phyloP scores from a whole-genome alignment of 1,140 invertebrate genomes.

The Cotesia vestalis region DNA sequence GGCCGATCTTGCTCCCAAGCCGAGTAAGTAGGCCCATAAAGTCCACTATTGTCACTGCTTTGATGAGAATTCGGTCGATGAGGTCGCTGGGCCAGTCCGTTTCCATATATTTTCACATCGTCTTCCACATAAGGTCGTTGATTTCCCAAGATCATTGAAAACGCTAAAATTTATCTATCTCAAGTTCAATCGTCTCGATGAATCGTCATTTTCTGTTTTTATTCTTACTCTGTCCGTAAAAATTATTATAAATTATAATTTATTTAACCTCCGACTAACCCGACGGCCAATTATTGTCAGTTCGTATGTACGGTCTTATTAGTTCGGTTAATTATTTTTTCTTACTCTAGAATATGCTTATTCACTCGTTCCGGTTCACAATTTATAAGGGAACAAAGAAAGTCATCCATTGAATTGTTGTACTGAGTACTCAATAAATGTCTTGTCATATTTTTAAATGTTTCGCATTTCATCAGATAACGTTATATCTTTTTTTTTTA shows the following conservation, averaged over 20 bases:
- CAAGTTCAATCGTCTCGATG: conserved; percentile 26
- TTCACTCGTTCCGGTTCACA: too few relatives aligned
- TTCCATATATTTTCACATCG: conserved; percentile 58
- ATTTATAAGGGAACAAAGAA: conserved; percentile 3
- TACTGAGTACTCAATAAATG: background rate
- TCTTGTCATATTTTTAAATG: background rate
- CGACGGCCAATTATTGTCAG: background rate
- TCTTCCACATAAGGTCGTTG: conserved; percentile 63
- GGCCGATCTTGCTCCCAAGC: conserved; percentile 49
- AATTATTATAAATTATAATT: background rate
- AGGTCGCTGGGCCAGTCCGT: conserved; percentile 37
- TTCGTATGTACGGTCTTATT: background rate
- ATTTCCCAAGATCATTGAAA: conserved; percentile 60
- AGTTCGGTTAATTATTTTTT: background rate
- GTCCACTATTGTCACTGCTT: conserved; percentile 59
- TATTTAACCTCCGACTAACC: too few relatives aligned
- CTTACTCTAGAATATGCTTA: background rate
- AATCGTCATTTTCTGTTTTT: background rate
- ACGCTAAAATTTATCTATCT: conserved; percentile 53
- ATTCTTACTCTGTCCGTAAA: background rate
- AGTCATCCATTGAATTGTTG: background rate
- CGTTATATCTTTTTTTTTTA: background rate
- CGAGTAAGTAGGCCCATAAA: conserved; percentile 44
- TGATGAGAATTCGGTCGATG: conserved; percentile 40
- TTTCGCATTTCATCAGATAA: background rate